Base-by-base conservation (phyloP, 2,113 vertebrate genomes). In the Toxostoma redivivum region DNA sequence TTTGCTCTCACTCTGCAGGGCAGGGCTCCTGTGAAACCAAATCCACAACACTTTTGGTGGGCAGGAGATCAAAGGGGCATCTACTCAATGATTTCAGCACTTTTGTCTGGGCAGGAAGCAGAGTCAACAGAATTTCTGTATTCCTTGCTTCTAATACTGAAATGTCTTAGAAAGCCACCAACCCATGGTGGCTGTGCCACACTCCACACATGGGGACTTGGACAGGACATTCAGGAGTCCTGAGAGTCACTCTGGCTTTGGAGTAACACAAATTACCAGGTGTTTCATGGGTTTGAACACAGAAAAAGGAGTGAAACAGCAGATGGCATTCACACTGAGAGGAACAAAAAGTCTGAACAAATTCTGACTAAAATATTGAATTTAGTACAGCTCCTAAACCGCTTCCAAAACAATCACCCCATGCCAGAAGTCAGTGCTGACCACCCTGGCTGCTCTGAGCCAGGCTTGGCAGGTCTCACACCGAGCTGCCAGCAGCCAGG, bases 381-480 rank as follows among this genome's bases (percentile, higher is more conserved):
- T 4, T 21, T 28, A 81, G 57, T 13, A 10, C 54, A 25, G 3
- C 71, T 45, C 48, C 60, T 17, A 19, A 13, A 71, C 1, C 35
- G 2, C 40, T 58, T 7, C 45, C 48, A 54, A 30, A 77, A 5
- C 15, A 38, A 31, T 7, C 31, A n/a, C 0, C 37, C 57, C 28
- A 1, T 0, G 3, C 0, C 7, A 57, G 62, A 1, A 0, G 5
- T 1, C 35, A 6, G 69, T 0, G 31, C 33, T 53, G 19, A 0
- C 44, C 71, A 2, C 23, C 51, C 21, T 7, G 61, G 1, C 13
- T 3, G 17, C 4, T 35, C 73, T n/a, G 69, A 21, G 11, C 90
- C 45, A 35, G 66, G 14, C 37, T 86, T 22, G 38, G 51, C 88
- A 35, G 25, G 23, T 21, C 64, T 64, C 56, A 3, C 37, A n/a